These are phyloP conservation scores for Ranitomeya variabilis DNA, from an alignment of 2,113 vertebrate species.

Conservation along the genomic window DNA sequence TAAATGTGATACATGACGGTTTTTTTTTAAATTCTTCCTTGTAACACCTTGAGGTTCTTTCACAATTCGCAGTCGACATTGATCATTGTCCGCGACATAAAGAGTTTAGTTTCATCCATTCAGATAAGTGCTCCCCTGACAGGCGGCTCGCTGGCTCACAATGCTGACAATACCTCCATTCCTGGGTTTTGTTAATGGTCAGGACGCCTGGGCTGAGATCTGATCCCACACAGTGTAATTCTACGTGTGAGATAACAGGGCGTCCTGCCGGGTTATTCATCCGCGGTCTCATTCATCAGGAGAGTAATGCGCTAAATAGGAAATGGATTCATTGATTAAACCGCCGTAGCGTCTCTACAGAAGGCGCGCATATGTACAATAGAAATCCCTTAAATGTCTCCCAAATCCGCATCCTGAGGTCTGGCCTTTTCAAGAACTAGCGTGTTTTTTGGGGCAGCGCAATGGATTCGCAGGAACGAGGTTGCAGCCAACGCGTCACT, in stretches of 20 bases:
- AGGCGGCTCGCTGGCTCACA: neutral
- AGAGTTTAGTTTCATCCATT: neutral
- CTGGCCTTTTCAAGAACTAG: neutral
- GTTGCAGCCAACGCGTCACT: neutral
- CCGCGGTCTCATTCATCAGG: constrained; percentile 12
- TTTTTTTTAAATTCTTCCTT: neutral
- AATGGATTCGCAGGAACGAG: neutral
- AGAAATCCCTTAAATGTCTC: neutral
- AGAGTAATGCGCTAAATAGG: neutral
- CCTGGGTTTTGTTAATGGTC: constrained; percentile 14
- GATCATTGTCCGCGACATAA: constrained; percentile 15
- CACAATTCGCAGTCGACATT: neutral
- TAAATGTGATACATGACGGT: no score
- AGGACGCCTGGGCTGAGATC: constrained; percentile 2
- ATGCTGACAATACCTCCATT: neutral
- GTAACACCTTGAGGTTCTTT: neutral
- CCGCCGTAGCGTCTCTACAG: neutral
- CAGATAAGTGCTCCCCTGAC: constrained; percentile 31
- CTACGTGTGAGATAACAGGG: constrained; percentile 2
- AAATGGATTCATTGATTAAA: constrained; percentile 17
- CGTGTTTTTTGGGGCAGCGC: neutral
- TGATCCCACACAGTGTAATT: neutral
- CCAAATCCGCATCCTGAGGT: neutral
- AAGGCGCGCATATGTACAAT: neutral
- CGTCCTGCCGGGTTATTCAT: neutral